Percentiles rank a stretch among this genome's conserved stretches.
phyloP scores from a whole-genome alignment of 1,140 invertebrate genomes.

The Andrena cerasifolii region DNA sequence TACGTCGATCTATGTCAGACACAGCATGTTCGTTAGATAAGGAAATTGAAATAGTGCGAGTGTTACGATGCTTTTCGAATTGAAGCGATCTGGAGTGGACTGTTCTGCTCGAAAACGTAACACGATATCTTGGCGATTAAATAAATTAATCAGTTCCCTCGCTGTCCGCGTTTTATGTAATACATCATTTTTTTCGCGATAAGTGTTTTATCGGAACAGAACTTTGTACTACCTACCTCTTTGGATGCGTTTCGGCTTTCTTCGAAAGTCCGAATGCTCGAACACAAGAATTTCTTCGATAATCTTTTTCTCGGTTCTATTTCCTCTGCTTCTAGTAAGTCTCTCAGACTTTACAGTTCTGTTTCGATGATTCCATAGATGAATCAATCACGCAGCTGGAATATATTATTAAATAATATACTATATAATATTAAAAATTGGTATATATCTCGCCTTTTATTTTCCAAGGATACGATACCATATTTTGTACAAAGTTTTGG shows the following conservation, averaged over 20 bases:
- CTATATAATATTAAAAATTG: too few species aligned
- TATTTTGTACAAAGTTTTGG: too few species aligned
- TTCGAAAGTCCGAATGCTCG: neutral
- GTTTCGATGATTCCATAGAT: too few species aligned
- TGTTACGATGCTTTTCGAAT: neutral
- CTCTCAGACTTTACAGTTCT: too few species aligned
- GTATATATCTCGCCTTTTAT: too few species aligned
- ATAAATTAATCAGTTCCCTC: conserved; percentile 30
- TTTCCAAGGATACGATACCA: too few species aligned
- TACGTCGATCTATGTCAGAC: neutral
- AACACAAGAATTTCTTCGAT: neutral
- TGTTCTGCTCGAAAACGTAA: conserved; percentile 13
- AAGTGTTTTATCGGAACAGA: conserved; percentile 28
- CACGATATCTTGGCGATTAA: conserved; percentile 31
- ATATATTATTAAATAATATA: too few species aligned
- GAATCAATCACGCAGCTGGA: too few species aligned
- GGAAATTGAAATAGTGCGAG: neutral
- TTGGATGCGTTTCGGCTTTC: neutral
- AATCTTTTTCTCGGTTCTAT: too few species aligned
- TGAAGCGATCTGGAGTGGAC: neutral
- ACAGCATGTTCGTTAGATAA: too few species aligned
- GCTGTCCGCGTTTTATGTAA: conserved; percentile 15
- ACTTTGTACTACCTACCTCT: conserved; percentile 25
- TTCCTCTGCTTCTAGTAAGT: too few species aligned
- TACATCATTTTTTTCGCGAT: conserved; percentile 18